Percentiles rank a stretch among this genome's conserved stretches.
These are phyloP conservation scores for Amia ocellicauda DNA, from an alignment of 2,113 vertebrate genomes.

Conservation along the genomic window DNA sequence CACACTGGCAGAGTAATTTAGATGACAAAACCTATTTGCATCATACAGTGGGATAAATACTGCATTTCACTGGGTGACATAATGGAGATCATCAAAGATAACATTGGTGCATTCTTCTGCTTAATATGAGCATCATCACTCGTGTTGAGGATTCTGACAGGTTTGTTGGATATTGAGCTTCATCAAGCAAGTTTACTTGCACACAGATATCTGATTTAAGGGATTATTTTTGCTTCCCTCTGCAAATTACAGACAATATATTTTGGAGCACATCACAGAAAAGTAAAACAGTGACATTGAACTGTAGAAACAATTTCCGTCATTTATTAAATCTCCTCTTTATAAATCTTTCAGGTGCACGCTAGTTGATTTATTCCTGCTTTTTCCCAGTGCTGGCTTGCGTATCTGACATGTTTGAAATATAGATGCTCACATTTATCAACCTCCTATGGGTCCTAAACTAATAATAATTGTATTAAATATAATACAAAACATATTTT, in stretches of 20 bases:
- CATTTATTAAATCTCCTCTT: slow-evolving; percentile 2
- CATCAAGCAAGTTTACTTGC: background rate
- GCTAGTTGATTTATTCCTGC: too few species aligned
- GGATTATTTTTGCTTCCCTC: background rate
- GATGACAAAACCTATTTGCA: background rate
- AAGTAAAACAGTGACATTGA: background rate
- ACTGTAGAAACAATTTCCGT: background rate
- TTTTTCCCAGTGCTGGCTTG: too few species aligned
- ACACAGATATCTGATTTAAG: background rate
- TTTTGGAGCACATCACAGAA: background rate
- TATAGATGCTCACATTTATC: too few species aligned
- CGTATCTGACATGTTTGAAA: too few species aligned
- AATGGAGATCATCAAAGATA: background rate
- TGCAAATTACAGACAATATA: background rate
- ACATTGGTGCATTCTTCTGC: background rate
- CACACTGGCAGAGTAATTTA: background rate
- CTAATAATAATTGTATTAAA: too few species aligned
- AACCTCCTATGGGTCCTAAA: too few species aligned
- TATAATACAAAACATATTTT: too few species aligned
- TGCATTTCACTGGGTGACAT: background rate
- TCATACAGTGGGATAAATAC: background rate
- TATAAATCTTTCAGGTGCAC: background rate
- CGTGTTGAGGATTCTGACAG: background rate
- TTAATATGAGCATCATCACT: background rate
- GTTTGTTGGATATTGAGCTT: background rate